These are phyloP conservation scores for Eupeodes latifasciatus DNA, from an alignment of 2,888 invertebrate genomes.

Conservation along the genomic window DNA sequence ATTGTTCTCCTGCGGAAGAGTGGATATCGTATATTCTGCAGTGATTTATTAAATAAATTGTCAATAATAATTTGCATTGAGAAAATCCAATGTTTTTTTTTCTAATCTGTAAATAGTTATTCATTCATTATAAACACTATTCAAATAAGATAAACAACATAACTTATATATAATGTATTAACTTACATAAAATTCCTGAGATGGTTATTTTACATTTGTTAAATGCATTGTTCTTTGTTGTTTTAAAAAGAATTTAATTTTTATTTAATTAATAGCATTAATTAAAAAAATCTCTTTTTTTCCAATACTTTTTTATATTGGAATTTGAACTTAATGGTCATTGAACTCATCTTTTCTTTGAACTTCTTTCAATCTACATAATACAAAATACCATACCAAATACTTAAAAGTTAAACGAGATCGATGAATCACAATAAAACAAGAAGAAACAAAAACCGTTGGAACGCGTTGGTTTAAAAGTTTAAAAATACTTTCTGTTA, in stretches of 20 bases:
- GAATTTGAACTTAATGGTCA: slow-evolving; percentile 16
- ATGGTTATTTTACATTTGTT: neutral
- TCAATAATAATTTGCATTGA: too few species aligned
- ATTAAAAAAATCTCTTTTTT: slow-evolving; percentile 4
- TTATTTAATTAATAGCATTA: slow-evolving; percentile 28
- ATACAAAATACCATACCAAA: slow-evolving; percentile 38
- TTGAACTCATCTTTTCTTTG: slow-evolving; percentile 47
- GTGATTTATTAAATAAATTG: too few species aligned
- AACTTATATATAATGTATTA: neutral
- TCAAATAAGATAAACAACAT: too few species aligned
- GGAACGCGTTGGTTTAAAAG: slow-evolving; percentile 16
- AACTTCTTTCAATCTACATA: slow-evolving; percentile 23
- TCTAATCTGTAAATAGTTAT: too few species aligned
- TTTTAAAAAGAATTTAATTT: slow-evolving; percentile 1
- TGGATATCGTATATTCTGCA: too few species aligned
- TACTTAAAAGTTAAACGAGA: slow-evolving; percentile 23
- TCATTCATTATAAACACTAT: too few species aligned
- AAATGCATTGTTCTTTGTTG: slow-evolving; percentile 6
- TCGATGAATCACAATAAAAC: slow-evolving; percentile 48
- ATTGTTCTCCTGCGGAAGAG: too few species aligned
- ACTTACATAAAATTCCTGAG: neutral
- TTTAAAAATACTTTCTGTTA: slow-evolving; percentile 57
- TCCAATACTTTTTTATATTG: neutral
- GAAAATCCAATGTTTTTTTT: too few species aligned
- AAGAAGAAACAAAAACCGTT: neutral